These are phyloP conservation scores for Camponotus fellah DNA, from an alignment of 2,888 invertebrate genomes.

Conservation along the genomic window DNA sequence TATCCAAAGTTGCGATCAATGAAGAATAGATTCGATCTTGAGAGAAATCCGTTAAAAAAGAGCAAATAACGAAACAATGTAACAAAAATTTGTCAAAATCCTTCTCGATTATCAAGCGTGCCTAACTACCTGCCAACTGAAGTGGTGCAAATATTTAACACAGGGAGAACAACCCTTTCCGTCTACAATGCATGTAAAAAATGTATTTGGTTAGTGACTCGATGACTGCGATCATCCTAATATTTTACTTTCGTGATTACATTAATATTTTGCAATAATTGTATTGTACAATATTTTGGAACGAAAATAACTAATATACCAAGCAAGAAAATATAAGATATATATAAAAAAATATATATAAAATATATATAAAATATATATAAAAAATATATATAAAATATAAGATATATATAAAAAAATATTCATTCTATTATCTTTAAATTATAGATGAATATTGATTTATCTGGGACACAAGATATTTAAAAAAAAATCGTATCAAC, in stretches of 20 bases:
- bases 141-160: constrained; percentile 81
- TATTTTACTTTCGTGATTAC: constrained; percentile 9
- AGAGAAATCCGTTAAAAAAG: background rate
- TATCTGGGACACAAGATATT: background rate
- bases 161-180: constrained; percentile 71
- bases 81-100: constrained; percentile 16
- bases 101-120: background rate
- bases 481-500: background rate
- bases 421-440: background rate
- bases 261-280: background rate
- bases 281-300: background rate
- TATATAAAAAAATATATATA: background rate
- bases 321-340: background rate
- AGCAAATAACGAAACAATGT: background rate
- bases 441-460: background rate
- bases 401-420: background rate
- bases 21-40: background rate
- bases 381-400: background rate
- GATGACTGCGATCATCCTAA: constrained; percentile 33
- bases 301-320: background rate
- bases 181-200: constrained; percentile 62
- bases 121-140: constrained; percentile 72
- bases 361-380: background rate
- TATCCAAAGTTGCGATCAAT: background rate
- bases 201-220: constrained; percentile 56